A percentile compares a stretch with the other conserved stretches of the same genome.
Conservation (phyloP, 2,113 vertebrate genomes). For the Gymnobelideus leadbeateri region DNA sequence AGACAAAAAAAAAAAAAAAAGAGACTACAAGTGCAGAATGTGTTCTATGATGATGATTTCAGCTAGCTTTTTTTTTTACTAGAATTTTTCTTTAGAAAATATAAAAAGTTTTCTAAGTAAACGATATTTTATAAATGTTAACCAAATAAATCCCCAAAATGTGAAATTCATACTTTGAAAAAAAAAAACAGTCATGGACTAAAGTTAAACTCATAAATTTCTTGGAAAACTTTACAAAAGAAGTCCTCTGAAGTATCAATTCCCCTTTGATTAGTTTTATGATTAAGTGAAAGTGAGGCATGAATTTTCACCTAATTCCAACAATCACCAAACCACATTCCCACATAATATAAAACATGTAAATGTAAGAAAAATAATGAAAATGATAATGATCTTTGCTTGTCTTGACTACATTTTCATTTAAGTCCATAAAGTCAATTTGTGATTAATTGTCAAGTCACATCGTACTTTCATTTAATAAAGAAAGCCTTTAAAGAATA, state of each 20-base stretch:
- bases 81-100: constrained; percentile 25
- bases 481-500: constrained; percentile 28
- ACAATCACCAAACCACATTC: constrained; percentile 10
- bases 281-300: background rate
- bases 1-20: background rate
- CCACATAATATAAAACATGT: background rate
- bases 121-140: constrained; percentile 14
- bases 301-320: background rate
- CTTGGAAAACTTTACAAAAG: background rate
- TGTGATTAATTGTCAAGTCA: background rate
- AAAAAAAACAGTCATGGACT: constrained; percentile 32
- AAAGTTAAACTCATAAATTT: constrained; percentile 36
- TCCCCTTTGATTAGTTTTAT: background rate
- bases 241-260: constrained; percentile 13
- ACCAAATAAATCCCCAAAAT: constrained; percentile 4
- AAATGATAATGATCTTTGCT: constrained; percentile 10
- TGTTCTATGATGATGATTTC: background rate
- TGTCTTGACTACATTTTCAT: background rate
- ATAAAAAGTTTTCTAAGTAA: constrained; percentile 7
- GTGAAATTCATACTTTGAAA: constrained; percentile 11
- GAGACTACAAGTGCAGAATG: background rate
- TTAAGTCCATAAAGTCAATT: background rate
- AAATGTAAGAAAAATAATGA: background rate
- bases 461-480: background rate
- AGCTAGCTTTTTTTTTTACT: background rate